Conservation (phyloP, 1,140 invertebrate species). For the Nasonia longicornis region DNA sequence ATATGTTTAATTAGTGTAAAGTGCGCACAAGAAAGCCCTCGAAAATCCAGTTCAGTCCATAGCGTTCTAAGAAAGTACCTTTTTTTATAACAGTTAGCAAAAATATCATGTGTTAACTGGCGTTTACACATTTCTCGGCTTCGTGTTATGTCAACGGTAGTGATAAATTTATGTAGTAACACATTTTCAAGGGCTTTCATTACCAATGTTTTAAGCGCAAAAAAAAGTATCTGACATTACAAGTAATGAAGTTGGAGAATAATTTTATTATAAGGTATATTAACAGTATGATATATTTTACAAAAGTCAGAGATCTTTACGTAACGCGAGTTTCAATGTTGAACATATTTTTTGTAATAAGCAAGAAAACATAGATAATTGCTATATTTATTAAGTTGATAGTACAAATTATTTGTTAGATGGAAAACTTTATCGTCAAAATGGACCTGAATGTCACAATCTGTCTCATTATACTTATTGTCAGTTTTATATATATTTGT, state of each 20-base stretch:
- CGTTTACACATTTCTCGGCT: background rate
- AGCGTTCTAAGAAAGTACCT: background rate
- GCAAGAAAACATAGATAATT: slow-evolving; percentile 1
- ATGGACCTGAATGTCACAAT: background rate
- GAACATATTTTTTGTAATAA: slow-evolving; percentile 23
- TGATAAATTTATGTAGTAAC: background rate
- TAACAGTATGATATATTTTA: background rate
- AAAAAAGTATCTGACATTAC: background rate
- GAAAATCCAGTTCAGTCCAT: background rate
- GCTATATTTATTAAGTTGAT: slow-evolving; percentile 14
- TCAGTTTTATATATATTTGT: slow-evolving; percentile 30
- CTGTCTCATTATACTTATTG: background rate
- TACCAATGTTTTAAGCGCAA: background rate
- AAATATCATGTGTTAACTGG: background rate
- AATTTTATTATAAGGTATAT: background rate
- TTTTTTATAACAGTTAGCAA: background rate
- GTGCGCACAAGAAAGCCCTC: background rate
- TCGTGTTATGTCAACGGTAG: background rate
- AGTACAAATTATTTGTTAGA: slow-evolving; percentile 5
- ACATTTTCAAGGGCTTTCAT: slow-evolving; percentile 9
- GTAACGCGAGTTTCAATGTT: slow-evolving; percentile 10
- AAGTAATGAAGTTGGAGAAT: background rate
- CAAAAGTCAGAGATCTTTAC: background rate
- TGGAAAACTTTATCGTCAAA: background rate
- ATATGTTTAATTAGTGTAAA: background rate